Evolutionary conservation across 2,113 vertebrate species (phyloP).

Genomic region (Daboia siamensis): DNA sequence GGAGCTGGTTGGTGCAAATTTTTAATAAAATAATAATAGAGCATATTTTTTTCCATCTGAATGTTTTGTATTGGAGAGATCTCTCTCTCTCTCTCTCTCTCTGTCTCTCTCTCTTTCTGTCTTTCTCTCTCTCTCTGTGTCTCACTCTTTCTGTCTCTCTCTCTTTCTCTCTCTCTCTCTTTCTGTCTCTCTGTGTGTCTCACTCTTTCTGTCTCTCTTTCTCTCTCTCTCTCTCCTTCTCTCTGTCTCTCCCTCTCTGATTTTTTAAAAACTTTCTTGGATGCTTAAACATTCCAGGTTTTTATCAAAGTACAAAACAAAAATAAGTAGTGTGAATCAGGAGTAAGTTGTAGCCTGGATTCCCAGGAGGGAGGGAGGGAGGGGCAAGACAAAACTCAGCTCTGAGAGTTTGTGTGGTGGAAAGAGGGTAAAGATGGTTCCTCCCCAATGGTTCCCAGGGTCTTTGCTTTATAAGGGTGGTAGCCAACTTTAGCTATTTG

Average conservation of each 20-base stretch:
- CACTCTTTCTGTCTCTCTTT: too few species aligned
- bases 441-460: too few species aligned
- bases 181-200: neutral
- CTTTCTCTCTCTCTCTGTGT: neutral
- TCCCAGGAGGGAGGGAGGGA: too few species aligned
- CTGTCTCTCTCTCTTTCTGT: neutral
- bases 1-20: neutral
- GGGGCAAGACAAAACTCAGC: too few species aligned
- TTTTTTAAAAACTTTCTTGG: neutral
- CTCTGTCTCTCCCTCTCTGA: too few species aligned
- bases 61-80: neutral
- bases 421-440: too few species aligned
- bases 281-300: neutral
- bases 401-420: too few species aligned
- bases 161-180: neutral
- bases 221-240: rapidly evolving
- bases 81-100: neutral
- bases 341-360: too few species aligned
- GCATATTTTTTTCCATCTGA: too few species aligned
- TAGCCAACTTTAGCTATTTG: too few species aligned
- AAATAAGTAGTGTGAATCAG: neutral
- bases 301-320: neutral
- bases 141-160: too few species aligned
- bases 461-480: too few species aligned
- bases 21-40: neutral